Evolutionary conservation across 1,140 invertebrate genomes (phyloP).

Genomic region (Lasaia peninsularis): DNA sequence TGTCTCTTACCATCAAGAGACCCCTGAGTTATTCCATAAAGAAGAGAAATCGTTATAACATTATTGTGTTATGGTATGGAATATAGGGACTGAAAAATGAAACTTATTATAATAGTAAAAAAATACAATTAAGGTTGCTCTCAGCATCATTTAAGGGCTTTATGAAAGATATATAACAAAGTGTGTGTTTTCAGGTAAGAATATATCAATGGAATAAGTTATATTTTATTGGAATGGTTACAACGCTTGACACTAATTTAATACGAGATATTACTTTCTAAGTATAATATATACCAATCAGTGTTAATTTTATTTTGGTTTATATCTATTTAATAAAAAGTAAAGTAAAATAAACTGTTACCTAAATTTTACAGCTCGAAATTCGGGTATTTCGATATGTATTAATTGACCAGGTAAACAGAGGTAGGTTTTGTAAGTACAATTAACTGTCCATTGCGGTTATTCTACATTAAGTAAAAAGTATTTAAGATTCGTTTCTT

Average conservation of each 20-base stretch:
- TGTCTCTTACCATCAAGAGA: too few relatives aligned
- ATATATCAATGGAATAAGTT: constrained; percentile 31
- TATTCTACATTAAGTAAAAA: background rate
- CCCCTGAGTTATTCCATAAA: too few relatives aligned
- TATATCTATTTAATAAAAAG: background rate
- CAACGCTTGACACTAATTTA: background rate
- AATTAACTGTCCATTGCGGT: background rate
- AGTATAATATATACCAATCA: background rate
- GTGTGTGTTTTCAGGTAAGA: constrained; percentile 48
- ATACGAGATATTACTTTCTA: background rate
- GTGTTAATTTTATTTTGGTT: background rate
- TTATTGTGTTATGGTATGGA: too few relatives aligned
- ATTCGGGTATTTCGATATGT: constrained; percentile 7
- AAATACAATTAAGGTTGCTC: background rate
- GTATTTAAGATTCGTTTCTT: background rate
- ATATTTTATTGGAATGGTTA: background rate
- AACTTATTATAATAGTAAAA: background rate
- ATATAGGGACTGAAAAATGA: too few relatives aligned
- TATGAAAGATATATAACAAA: constrained; percentile 25
- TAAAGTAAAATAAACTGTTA: background rate
- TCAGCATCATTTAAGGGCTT: background rate
- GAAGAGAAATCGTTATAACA: too few relatives aligned
- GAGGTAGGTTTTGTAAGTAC: background rate
- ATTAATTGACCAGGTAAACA: background rate
- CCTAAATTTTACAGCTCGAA: constrained; percentile 6